Conservation (phyloP, 1,140 invertebrate species). For the Tetramorium parvispinum region DNA sequence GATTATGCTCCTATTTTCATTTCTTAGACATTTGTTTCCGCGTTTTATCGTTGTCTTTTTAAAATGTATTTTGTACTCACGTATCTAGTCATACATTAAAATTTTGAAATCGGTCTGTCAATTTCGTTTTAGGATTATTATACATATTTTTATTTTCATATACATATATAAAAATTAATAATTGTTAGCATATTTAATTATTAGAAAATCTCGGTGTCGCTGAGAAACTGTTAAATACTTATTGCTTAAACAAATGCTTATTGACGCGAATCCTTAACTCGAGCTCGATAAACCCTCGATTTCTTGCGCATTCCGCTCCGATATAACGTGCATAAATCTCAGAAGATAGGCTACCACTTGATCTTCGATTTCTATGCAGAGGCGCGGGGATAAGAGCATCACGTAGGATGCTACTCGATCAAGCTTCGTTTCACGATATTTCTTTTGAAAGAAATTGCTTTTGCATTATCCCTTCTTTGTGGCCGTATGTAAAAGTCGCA, state of each 20-base stretch:
- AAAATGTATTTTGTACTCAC: neutral
- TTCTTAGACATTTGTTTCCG: neutral
- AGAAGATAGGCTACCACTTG: neutral
- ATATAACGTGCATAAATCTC: slow-evolving; percentile 35
- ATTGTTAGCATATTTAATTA: neutral
- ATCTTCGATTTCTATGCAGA: slow-evolving; percentile 25
- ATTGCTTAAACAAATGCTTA: neutral
- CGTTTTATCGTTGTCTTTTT: neutral
- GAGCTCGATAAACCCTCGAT: neutral
- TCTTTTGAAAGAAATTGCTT: slow-evolving; percentile 55
- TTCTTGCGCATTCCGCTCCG: neutral
- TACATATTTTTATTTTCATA: neutral
- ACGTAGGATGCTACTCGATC: slow-evolving; percentile 33
- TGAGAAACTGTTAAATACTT: neutral
- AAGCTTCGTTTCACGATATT: slow-evolving; percentile 34
- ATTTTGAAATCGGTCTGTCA: neutral
- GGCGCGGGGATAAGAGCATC: neutral
- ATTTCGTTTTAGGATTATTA: neutral
- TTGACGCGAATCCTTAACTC: neutral
- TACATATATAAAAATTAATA: neutral
- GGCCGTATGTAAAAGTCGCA: slow-evolving; percentile 24
- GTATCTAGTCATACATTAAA: neutral
- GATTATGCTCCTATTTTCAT: slow-evolving; percentile 15
- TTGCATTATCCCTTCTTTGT: slow-evolving; percentile 41
- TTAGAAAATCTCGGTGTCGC: neutral